Evolutionary conservation across 2,797 vertebrate species (phyloP).

Genomic region (Catharus ustulatus): DNA sequence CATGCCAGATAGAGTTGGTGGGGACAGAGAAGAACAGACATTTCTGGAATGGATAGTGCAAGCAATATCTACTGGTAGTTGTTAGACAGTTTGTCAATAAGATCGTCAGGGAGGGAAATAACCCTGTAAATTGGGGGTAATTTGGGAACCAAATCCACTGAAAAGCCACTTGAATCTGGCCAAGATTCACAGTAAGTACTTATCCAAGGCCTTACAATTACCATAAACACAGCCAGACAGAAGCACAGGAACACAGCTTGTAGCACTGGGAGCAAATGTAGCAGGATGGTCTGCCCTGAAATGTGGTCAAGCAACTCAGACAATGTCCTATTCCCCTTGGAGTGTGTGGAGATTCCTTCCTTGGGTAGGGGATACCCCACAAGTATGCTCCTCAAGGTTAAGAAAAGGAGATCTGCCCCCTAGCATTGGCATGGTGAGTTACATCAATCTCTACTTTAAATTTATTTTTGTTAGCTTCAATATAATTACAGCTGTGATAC

Average conservation of each 20-base stretch:
- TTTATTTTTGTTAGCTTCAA: neutral
- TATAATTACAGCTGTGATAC: neutral
- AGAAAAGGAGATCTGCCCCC: neutral
- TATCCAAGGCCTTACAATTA: neutral
- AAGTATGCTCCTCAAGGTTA: rapidly evolving
- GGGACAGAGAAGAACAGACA: neutral
- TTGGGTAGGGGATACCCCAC: too few species aligned
- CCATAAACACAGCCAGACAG: neutral
- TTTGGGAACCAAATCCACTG: neutral
- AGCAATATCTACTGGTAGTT: neutral
- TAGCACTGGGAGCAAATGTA: neutral
- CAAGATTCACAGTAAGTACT: neutral
- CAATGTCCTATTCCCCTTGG: neutral
- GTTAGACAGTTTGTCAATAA: neutral
- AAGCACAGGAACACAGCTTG: neutral
- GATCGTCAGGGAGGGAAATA: neutral
- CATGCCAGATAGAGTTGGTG: neutral
- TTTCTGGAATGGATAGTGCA: neutral
- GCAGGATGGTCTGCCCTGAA: neutral
- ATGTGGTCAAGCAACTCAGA: neutral
- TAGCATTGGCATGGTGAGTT: neutral
- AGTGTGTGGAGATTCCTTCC: neutral
- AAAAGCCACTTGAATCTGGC: neutral
- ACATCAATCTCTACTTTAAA: neutral
- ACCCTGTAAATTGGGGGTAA: neutral